Percentiles rank a stretch among this genome's conserved stretches.
These are phyloP conservation scores for Mystacornis crossleyi DNA, from an alignment of 2,113 vertebrate species.

Conservation along the genomic window DNA sequence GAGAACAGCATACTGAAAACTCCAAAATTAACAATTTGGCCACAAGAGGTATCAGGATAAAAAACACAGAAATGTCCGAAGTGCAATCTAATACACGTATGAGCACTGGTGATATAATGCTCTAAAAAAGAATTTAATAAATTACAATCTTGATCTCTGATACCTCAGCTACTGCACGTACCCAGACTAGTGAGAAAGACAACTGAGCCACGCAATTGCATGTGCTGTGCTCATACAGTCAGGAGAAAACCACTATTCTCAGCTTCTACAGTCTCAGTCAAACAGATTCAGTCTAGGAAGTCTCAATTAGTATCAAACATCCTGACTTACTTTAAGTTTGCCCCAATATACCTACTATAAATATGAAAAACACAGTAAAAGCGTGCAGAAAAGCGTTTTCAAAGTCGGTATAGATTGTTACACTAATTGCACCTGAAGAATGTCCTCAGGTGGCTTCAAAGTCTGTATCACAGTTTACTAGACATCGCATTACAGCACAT, in stretches of 20 bases:
- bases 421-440: neutral
- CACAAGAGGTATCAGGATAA: neutral
- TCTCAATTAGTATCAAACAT: neutral
- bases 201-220: neutral
- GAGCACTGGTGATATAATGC: neutral
- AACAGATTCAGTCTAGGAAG: neutral
- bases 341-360: neutral
- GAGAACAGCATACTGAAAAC: neutral
- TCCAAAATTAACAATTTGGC: neutral
- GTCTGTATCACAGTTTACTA: neutral
- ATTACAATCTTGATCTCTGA: neutral
- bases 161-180: neutral
- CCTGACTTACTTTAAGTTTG: neutral
- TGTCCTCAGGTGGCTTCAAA: neutral
- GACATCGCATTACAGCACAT: neutral
- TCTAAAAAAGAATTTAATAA: neutral
- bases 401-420: neutral
- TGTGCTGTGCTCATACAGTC: neutral
- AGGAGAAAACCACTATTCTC: neutral
- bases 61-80: neutral
- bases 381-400: neutral
- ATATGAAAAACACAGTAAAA: neutral
- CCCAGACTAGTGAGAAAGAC: neutral
- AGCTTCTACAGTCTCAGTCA: neutral
- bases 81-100: neutral